Evolutionary conservation across 1,140 invertebrate genomes (phyloP), one percentile per base, ranked within the genome.

Genomic region (Agraylea sexmaculata): DNA sequence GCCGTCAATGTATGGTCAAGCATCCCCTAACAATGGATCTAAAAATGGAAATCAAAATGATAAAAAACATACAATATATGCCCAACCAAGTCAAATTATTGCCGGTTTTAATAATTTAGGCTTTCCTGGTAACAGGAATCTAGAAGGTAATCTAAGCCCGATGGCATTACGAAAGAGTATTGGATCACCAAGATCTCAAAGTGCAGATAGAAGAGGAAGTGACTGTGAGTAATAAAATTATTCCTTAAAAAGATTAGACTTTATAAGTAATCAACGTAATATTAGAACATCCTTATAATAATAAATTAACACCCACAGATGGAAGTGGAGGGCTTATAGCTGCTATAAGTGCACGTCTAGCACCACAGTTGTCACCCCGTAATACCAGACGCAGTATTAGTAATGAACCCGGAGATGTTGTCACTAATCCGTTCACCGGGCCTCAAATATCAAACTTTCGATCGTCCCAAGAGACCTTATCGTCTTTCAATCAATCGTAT

Each of bases 321-420:
- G 65, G 70, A 4, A 70, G 69, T 37, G 72, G 75, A 34, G 75
- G 74, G 37, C 71, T 80, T 32, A 82, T 84, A 55, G 80, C 80
- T 1, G 73, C 75, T 6, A 55, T 84, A 10, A 82, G 78, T 51
- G 78, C 80, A 3, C 82, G 82, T 51, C 57, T 83, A 12, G 71
- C 74, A 3, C 72, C 73, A 6, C 69, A 66, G 43, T 51, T 74
- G 37, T 74, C 67, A 17, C 73, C 72, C 7, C 64, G 64, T 28
- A 68, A 62, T 25, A 59, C 52, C 12, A 58, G 53, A 47, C 55
- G 60, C 23, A 47, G 42, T 25, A 25, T 47, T 8, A 46, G 49
- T 21, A 56, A 45, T 39, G 42, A 47, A 13, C 41, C 43, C 2
- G 52, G 32, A 21, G 32, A 29, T 20, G 36, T 31, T 10, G 25